These are phyloP conservation scores for Champsocephalus esox DNA, from an alignment of 2,797 vertebrate species.

Conservation along the genomic window DNA sequence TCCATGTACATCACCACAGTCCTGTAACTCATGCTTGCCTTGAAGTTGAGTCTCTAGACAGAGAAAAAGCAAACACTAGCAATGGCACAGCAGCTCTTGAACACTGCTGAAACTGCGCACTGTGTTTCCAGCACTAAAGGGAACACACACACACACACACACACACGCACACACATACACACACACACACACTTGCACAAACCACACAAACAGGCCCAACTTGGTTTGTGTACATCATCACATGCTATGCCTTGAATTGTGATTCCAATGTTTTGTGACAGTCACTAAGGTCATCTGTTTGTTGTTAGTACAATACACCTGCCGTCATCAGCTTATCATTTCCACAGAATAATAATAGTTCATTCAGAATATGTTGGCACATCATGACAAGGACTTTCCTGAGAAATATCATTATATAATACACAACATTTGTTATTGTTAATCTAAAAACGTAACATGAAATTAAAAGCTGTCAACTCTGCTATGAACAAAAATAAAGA, in stretches of 20 bases:
- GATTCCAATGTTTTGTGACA: conserved; percentile 58
- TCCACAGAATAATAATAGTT: no score
- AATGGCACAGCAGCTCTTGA: background rate
- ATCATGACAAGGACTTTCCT: no score
- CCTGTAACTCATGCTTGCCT: conserved; percentile 77
- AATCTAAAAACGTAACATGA: no score
- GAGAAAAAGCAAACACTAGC: conserved; percentile 7
- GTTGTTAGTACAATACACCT: conserved; percentile 56
- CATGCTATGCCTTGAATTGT: conserved; percentile 56
- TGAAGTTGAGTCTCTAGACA: background rate
- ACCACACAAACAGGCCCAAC: background rate
- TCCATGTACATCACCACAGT: conserved; percentile 83
- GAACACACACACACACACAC: conserved; percentile 8
- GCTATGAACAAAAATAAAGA: no score
- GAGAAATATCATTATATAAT: no score
- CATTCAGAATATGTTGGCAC: no score
- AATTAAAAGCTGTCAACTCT: no score
- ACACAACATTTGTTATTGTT: no score
- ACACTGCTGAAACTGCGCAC: background rate
- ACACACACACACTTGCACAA: no score
- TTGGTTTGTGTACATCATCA: conserved; percentile 62
- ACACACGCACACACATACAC: no score
- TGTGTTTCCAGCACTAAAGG: background rate
- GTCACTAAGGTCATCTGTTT: conserved; percentile 61
- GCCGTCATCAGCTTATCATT: conserved; percentile 5